phyloP scores from a whole-genome alignment of 2,797 vertebrate genomes.

The Periophthalmus magnuspinnatus region DNA sequence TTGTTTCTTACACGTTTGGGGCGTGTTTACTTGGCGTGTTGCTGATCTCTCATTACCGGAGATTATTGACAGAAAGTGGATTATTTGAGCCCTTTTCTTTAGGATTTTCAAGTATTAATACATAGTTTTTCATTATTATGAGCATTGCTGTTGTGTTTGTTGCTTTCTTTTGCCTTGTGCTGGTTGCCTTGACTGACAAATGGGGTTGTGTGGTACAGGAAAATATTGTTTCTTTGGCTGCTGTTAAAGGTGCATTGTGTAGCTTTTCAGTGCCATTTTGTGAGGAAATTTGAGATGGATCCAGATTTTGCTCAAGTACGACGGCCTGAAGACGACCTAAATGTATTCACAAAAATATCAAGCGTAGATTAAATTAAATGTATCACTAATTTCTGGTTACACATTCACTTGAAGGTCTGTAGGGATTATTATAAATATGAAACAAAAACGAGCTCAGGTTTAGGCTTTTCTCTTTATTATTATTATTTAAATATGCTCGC shows the following conservation, averaged over 20 bases:
- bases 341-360: too few relatives aligned
- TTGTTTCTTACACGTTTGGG: constrained; percentile 27
- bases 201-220: constrained; percentile 35
- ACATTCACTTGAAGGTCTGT: too few relatives aligned
- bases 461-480: too few relatives aligned
- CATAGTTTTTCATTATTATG: constrained; percentile 31
- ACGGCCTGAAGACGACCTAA: neutral
- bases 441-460: too few relatives aligned
- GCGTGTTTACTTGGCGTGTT: constrained; percentile 60
- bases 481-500: too few relatives aligned
- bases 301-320: neutral
- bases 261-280: neutral
- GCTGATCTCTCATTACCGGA: constrained; percentile 45
- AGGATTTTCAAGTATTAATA: constrained; percentile 33
- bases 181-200: constrained; percentile 58
- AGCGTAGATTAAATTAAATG: too few relatives aligned
- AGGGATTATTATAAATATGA: too few relatives aligned
- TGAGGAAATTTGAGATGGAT: neutral
- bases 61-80: constrained; percentile 60
- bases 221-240: constrained; percentile 31
- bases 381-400: too few relatives aligned
- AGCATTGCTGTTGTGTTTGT: constrained; percentile 47
- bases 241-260: constrained; percentile 11
- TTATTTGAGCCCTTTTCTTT: constrained; percentile 35
- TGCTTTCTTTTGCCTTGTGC: constrained; percentile 42